phyloP scores from a whole-genome alignment of 2,797 vertebrate species.

The Heliangelus exortis region DNA sequence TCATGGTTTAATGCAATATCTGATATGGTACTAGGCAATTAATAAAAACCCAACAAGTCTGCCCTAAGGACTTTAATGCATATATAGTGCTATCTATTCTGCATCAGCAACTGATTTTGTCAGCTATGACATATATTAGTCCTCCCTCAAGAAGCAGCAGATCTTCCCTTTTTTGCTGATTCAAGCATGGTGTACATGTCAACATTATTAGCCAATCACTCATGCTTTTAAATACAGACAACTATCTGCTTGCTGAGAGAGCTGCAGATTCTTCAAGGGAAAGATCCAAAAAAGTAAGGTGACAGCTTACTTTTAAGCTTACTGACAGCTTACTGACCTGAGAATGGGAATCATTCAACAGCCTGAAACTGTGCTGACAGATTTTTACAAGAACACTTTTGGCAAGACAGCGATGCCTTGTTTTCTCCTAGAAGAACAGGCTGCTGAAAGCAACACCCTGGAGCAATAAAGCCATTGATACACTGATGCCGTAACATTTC shows the following conservation, averaged over 20 bases:
- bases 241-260: neutral
- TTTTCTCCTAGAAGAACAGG: conserved; percentile 37
- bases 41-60: neutral
- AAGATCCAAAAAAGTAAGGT: neutral
- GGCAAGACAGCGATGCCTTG: neutral
- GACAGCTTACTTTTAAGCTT: too few relatives aligned
- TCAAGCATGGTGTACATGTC: neutral
- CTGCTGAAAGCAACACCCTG: conserved; percentile 27
- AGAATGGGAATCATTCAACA: conserved; percentile 18
- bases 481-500: conserved; percentile 35
- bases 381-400: conserved; percentile 33
- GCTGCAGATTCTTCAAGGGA: neutral
- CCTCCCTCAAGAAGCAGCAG: conserved; percentile 20
- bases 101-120: conserved; percentile 47
- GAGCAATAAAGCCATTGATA: conserved; percentile 54
- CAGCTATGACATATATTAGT: conserved; percentile 41
- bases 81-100: neutral
- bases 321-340: neutral
- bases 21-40: neutral
- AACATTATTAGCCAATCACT: conserved; percentile 16
- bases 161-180: conserved; percentile 52
- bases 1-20: neutral
- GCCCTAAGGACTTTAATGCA: neutral
- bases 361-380: neutral
- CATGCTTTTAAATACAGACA: conserved; percentile 36